Percentiles rank a stretch among this genome's conserved stretches.
Conservation (phyloP, 2,113 vertebrate genomes). For the Sclerurus mexicanus region DNA sequence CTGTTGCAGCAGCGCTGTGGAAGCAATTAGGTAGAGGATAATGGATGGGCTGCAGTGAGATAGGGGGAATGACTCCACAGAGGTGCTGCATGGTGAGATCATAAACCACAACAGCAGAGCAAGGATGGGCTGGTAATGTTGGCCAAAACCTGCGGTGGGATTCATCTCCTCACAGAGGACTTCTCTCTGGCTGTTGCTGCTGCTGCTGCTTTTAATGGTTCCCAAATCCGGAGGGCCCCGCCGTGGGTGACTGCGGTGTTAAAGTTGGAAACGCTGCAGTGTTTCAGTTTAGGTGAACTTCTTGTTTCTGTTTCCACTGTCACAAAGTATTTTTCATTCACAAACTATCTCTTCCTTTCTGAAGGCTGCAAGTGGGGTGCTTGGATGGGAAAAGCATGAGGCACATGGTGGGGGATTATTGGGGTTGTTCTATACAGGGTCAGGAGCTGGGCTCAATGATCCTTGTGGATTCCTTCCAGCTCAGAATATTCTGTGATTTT, state of each 20-base stretch:
- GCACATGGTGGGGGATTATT: not conserved
- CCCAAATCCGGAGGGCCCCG: not conserved
- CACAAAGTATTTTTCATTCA: not conserved
- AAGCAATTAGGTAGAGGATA: not conserved
- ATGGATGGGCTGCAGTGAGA: not conserved
- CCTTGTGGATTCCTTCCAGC: not conserved
- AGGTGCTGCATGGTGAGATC: not conserved
- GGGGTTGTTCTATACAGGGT: not conserved
- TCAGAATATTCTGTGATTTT: not conserved
- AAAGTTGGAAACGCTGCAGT: not conserved
- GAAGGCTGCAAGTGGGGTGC: not conserved
- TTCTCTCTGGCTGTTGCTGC: not conserved
- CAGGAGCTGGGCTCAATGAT: not conserved
- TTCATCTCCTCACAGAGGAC: not conserved
- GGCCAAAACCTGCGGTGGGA: not conserved
- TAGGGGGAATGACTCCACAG: not conserved
- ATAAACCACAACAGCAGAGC: not conserved
- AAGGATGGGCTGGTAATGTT: not conserved
- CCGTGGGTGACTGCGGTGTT: not conserved
- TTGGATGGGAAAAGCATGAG: not conserved
- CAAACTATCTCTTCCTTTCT: not conserved
- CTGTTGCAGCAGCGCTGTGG: not conserved
- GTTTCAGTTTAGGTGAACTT: not conserved
- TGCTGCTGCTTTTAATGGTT: not conserved
- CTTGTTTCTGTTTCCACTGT: not conserved